These are phyloP conservation scores for Valencia hispanica DNA, from an alignment of 2,797 vertebrate species.

Conservation along the genomic window DNA sequence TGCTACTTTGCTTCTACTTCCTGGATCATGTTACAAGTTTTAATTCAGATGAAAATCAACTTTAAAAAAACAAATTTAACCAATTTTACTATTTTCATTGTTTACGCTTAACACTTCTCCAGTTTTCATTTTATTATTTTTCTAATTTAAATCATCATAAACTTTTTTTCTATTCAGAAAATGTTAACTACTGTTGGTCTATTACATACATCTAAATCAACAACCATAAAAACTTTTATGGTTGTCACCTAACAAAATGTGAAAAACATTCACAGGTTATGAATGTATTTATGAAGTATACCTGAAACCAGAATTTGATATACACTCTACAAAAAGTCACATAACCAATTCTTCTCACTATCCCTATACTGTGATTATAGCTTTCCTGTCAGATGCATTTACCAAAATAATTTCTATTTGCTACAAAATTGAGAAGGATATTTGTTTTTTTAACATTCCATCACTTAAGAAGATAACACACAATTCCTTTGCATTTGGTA, in stretches of 20 bases:
- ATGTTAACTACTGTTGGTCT: background rate
- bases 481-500: background rate
- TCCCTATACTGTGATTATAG: background rate
- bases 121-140: background rate
- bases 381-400: background rate
- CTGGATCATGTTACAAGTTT: conserved; percentile 24
- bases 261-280: background rate
- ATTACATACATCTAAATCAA: background rate
- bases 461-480: no score
- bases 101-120: background rate
- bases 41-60: background rate
- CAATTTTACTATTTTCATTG: background rate
- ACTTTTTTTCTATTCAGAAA: background rate
- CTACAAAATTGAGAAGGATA: background rate
- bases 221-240: background rate
- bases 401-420: background rate
- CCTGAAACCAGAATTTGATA: no score
- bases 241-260: background rate
- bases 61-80: background rate
- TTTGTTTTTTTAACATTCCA: background rate
- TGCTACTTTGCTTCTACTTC: conserved; percentile 11
- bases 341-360: background rate
- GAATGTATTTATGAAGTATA: background rate
- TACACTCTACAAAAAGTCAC: background rate
- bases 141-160: background rate